phyloP scores from a whole-genome alignment of 2,113 vertebrate species.

The Anolis sagrei region DNA sequence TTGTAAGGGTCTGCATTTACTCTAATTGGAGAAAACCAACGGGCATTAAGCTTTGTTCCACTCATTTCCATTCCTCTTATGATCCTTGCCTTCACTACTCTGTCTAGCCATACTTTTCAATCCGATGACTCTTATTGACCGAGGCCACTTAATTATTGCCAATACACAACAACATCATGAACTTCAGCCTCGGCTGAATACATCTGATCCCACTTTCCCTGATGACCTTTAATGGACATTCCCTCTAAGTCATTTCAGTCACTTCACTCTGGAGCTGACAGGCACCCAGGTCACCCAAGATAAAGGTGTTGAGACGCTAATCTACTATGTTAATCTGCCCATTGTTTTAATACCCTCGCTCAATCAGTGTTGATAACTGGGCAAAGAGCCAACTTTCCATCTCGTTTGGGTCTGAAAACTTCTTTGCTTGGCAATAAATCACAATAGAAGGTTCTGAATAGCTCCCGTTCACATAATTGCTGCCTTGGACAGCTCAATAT shows the following conservation, averaged over 20 bases:
- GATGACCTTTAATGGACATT: conserved; percentile 78
- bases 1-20: too few relatives aligned
- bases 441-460: conserved; percentile 68
- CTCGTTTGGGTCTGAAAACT: conserved; percentile 67
- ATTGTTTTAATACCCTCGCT: conserved; percentile 74
- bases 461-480: conserved; percentile 67
- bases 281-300: conserved; percentile 75
- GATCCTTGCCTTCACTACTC: neutral
- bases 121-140: conserved; percentile 74
- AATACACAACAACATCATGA: conserved; percentile 74
- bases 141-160: conserved; percentile 79
- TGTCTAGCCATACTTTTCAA: conserved; percentile 66
- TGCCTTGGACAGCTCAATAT: conserved; percentile 66
- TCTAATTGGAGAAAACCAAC: too few relatives aligned
- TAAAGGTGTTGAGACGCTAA: conserved; percentile 64
- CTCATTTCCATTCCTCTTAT: conserved; percentile 51
- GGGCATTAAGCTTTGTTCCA: conserved; percentile 1
- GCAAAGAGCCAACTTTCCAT: conserved; percentile 74
- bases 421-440: conserved; percentile 73
- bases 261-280: conserved; percentile 69
- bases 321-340: conserved; percentile 68
- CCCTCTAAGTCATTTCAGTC: conserved; percentile 78
- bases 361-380: conserved; percentile 75
- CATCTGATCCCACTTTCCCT: conserved; percentile 73
- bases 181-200: conserved; percentile 63